Percentiles rank a stretch among this genome's conserved stretches.
phyloP scores from a whole-genome alignment of 2,113 vertebrate species.

The Blennius ocellaris region DNA sequence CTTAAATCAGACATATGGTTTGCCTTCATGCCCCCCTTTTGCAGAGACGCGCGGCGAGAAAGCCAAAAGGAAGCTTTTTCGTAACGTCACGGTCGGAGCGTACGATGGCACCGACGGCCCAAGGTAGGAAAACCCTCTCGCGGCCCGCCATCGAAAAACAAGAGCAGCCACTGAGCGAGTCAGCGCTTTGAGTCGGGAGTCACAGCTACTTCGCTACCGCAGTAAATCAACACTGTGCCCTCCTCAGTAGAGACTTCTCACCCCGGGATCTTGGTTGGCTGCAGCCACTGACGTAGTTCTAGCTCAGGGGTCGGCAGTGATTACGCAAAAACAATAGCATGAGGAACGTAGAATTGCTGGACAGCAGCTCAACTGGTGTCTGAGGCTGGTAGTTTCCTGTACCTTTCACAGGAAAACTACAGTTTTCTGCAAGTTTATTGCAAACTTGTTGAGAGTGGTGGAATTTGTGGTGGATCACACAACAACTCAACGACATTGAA shows the following conservation, averaged over 20 bases:
- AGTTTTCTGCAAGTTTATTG: too few species aligned
- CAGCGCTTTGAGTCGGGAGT: not conserved
- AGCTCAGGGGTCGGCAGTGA: too few species aligned
- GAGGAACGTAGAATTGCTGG: too few species aligned
- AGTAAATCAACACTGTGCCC: not conserved
- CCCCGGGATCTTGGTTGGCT: conserved; percentile 14
- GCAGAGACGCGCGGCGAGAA: conserved; percentile 92
- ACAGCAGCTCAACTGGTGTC: too few species aligned
- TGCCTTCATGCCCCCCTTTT: conserved; percentile 59
- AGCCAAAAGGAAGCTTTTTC: conserved; percentile 91
- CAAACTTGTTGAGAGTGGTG: too few species aligned
- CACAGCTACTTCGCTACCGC: not conserved
- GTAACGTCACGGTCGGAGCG: conserved; percentile 94
- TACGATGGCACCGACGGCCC: conserved; percentile 92
- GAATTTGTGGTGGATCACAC: too few species aligned
- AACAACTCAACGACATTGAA: too few species aligned
- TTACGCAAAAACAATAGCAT: too few species aligned
- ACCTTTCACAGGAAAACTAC: too few species aligned
- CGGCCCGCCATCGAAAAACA: not conserved
- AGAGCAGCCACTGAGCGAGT: not conserved
- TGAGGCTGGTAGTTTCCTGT: too few species aligned
- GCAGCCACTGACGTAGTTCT: conserved; percentile 15
- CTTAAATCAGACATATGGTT: conserved; percentile 40
- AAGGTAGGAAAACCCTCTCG: conserved; percentile 80
- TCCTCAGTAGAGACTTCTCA: not conserved